Conservation (phyloP, 2,888 invertebrate genomes). For the Chymomyza caudatula region DNA sequence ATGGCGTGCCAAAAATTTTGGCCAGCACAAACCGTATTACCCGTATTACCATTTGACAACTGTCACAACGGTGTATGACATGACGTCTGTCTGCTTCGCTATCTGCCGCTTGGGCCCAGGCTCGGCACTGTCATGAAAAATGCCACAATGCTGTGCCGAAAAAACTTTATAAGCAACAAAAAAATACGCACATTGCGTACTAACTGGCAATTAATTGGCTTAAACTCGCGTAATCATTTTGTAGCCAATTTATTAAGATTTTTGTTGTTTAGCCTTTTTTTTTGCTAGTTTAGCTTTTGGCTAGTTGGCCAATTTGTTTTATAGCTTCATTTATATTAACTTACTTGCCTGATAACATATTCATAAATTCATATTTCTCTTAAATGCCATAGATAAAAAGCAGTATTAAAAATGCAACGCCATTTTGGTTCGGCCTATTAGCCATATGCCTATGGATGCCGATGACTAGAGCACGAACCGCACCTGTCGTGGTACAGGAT, state of each 20-base stretch:
- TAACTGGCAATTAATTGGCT: slow-evolving; percentile 45
- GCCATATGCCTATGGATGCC: slow-evolving; percentile 33
- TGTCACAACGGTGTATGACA: slow-evolving; percentile 71
- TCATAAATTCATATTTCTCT: slow-evolving; percentile 46
- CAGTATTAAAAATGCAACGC: slow-evolving; percentile 18
- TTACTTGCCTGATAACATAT: slow-evolving; percentile 42
- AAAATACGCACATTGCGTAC: slow-evolving; percentile 22
- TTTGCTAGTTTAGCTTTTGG: too few species aligned
- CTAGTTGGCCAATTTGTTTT: slow-evolving; percentile 56
- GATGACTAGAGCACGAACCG: slow-evolving; percentile 9
- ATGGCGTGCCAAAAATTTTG: slow-evolving; percentile 38
- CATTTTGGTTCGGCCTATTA: slow-evolving; percentile 13
- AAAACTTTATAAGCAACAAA: slow-evolving; percentile 2
- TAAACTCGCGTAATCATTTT: slow-evolving; percentile 67
- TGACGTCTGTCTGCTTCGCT: slow-evolving; percentile 20
- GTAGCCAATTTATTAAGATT: slow-evolving; percentile 66
- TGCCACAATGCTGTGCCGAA: not conserved
- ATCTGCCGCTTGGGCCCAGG: slow-evolving; percentile 6
- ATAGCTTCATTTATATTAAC: slow-evolving; percentile 63
- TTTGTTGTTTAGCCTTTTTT: not conserved
- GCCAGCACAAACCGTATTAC: slow-evolving; percentile 41
- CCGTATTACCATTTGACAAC: slow-evolving; percentile 67
- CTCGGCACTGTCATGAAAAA: not conserved
- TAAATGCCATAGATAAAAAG: slow-evolving; percentile 62
- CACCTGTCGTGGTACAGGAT: slow-evolving; percentile 54